A percentile compares a stretch with the other conserved stretches of the same genome.
Conservation (phyloP, 2,797 vertebrate species). For the Chrysocyon brachyurus region DNA sequence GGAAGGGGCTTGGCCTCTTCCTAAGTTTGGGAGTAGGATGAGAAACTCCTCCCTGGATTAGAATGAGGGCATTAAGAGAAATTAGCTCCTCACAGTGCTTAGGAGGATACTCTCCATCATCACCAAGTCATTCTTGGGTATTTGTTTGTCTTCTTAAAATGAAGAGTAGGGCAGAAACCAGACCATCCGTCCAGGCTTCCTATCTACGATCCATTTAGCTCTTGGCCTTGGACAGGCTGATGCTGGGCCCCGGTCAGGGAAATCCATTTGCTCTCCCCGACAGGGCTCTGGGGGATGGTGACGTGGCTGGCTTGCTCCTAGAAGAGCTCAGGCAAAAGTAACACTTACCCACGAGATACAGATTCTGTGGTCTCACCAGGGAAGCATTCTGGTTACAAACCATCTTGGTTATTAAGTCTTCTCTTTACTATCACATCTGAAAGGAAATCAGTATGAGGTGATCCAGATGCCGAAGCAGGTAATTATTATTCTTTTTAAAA, state of each 20-base stretch:
- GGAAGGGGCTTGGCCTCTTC: not conserved
- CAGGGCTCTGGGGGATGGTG: not conserved
- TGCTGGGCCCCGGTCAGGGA: not conserved
- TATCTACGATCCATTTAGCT: not conserved
- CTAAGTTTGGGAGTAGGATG: not conserved
- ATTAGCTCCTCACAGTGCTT: not conserved
- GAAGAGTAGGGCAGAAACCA: not conserved
- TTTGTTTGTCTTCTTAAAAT: not conserved
- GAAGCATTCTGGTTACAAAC: constrained; percentile 11
- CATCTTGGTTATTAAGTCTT: constrained; percentile 30
- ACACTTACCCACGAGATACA: constrained; percentile 83
- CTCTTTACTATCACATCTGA: constrained; percentile 77
- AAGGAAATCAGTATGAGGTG: constrained; percentile 60
- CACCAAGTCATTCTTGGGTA: not conserved
- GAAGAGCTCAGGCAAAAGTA: fast-evolving
- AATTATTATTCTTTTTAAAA: not conserved
- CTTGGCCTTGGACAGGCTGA: not conserved
- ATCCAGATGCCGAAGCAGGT: not conserved
- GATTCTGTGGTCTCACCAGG: not conserved
- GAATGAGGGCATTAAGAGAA: not conserved
- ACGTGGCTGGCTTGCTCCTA: not conserved
- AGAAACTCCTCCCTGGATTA: not conserved
- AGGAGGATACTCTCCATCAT: not conserved
- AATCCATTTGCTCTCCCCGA: not conserved
- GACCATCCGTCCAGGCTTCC: not conserved